Evolutionary conservation across 2,797 vertebrate genomes (phyloP).

Genomic region (Liparis tanakae): DNA sequence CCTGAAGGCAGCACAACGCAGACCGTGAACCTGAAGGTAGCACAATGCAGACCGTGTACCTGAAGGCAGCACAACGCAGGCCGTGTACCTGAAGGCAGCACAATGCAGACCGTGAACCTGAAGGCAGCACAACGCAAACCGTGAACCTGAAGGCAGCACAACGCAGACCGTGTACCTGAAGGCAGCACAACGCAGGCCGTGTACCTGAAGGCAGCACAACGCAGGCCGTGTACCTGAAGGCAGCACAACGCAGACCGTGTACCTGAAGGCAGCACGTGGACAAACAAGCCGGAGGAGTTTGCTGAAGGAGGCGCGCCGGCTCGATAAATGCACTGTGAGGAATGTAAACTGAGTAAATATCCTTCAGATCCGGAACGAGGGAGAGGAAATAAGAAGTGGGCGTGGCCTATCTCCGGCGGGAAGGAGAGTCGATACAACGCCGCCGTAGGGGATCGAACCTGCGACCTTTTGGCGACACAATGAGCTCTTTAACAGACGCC

Average conservation of each 20-base stretch:
- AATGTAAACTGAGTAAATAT: constrained; percentile 10
- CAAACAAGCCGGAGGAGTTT: not conserved
- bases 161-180: not conserved
- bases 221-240: too few species aligned
- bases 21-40: too few species aligned
- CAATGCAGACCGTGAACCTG: too few species aligned
- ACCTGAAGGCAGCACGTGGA: not conserved
- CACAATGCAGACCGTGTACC: too few species aligned
- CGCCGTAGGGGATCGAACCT: constrained; percentile 13
- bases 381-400: not conserved
- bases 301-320: constrained; percentile 7
- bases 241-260: too few species aligned
- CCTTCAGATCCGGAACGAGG: not conserved
- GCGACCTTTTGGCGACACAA: constrained; percentile 20
- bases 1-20: too few species aligned
- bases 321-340: not conserved
- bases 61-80: too few species aligned
- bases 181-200: too few species aligned
- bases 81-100: too few species aligned
- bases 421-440: constrained; percentile 8
- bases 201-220: too few species aligned
- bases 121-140: too few species aligned
- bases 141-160: too few species aligned
- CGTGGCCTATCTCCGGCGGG: not conserved
- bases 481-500: not conserved